These are phyloP conservation scores for Taenioides sp. DNA, from an alignment of 2,797 vertebrate genomes.

Conservation along the genomic window DNA sequence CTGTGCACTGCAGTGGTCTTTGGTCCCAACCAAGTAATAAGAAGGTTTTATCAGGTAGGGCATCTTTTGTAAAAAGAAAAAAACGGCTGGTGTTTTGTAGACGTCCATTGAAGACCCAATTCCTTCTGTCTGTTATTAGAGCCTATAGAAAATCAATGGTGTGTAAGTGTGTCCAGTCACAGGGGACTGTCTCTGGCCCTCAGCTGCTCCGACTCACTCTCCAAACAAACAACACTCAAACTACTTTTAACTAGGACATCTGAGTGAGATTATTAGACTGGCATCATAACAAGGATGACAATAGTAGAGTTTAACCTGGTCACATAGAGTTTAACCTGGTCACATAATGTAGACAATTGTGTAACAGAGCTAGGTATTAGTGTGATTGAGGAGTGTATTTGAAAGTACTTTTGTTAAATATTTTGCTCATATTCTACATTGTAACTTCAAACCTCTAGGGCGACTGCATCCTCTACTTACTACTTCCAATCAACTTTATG, in stretches of 20 bases:
- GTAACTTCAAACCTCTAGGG: no score
- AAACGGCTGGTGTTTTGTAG: constrained; percentile 7
- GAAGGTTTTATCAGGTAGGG: background rate
- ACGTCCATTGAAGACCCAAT: constrained; percentile 24
- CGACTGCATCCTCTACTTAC: no score
- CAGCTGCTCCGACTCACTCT: constrained; percentile 36
- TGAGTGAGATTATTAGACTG: background rate
- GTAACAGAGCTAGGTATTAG: background rate
- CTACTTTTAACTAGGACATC: constrained; percentile 17
- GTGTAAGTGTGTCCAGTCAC: constrained; percentile 53
- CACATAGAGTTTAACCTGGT: no score
- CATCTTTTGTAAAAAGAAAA: background rate
- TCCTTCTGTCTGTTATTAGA: constrained; percentile 55
- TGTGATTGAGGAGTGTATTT: no score
- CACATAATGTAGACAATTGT: background rate
- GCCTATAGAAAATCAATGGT: constrained; percentile 69
- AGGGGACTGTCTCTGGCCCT: constrained; percentile 40
- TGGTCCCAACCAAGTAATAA: background rate
- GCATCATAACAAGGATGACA: background rate
- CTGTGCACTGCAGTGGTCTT: no score
- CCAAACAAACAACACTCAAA: constrained; percentile 17
- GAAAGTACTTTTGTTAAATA: no score
- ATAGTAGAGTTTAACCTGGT: background rate
- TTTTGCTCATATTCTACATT: no score
- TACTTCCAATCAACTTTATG: no score